Conservation (phyloP, 2,113 vertebrate species). For the Gyps fulvus region DNA sequence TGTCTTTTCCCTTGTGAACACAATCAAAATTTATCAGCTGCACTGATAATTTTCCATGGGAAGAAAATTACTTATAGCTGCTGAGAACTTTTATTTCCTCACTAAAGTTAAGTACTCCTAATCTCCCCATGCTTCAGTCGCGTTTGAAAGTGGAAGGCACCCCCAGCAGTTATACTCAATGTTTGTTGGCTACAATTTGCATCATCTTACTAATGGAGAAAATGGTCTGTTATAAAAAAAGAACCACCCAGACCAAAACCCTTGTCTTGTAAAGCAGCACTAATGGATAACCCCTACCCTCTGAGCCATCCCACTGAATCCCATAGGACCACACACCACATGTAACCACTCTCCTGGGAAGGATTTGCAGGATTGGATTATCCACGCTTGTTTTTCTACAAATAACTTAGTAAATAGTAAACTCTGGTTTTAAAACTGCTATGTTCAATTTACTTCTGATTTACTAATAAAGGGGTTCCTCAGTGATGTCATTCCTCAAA, state of each 20-base stretch:
- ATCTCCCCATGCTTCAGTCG: not conserved
- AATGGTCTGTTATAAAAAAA: not conserved
- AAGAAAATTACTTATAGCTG: not conserved
- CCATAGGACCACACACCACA: not conserved
- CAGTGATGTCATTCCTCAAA: not conserved
- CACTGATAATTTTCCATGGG: not conserved
- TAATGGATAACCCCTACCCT: not conserved
- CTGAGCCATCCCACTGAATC: not conserved
- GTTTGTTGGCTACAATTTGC: not conserved
- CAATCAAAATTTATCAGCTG: not conserved
- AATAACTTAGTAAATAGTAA: not conserved
- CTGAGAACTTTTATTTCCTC: not conserved
- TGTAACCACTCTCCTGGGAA: not conserved
- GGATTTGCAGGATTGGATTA: not conserved
- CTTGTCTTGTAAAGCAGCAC: not conserved
- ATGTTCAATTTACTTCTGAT: not conserved
- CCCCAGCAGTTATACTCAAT: not conserved
- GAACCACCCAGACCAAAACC: not conserved
- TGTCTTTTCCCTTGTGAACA: not conserved
- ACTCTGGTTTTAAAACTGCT: not conserved
- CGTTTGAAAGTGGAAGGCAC: not conserved
- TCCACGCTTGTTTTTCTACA: accelerated
- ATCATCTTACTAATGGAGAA: not conserved
- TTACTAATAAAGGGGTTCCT: not conserved
- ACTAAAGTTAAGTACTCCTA: not conserved